Evolutionary conservation across 2,113 vertebrate genomes (phyloP).

Genomic region (Abramis brama): DNA sequence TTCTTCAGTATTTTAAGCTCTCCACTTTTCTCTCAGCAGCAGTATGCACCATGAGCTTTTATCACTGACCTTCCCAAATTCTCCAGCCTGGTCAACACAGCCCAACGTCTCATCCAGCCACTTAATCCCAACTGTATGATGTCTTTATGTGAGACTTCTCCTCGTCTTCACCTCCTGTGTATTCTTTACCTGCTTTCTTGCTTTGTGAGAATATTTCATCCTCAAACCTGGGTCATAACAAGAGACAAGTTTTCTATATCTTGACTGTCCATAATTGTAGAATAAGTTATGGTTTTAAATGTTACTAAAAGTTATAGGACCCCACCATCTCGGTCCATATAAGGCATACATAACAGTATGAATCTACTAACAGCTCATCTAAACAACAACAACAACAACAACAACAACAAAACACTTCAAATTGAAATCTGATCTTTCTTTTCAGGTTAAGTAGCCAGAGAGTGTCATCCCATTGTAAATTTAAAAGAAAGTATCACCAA

Average conservation of each 20-base stretch:
- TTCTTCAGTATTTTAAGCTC: slow-evolving; percentile 34
- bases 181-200: not conserved
- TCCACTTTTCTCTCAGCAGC: slow-evolving; percentile 50
- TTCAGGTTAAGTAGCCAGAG: not conserved
- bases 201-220: not conserved
- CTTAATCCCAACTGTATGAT: slow-evolving; percentile 66
- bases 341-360: no score
- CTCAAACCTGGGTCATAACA: not conserved
- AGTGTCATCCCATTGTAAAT: not conserved
- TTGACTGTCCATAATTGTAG: not conserved
- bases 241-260: not conserved
- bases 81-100: slow-evolving; percentile 54
- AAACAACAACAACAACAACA: no score
- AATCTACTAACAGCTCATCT: not conserved
- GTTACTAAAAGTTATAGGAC: not conserved
- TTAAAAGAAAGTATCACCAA: not conserved
- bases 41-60: slow-evolving; percentile 36
- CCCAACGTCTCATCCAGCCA: slow-evolving; percentile 58
- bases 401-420: not conserved
- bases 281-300: not conserved
- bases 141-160: slow-evolving; percentile 40
- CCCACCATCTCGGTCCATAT: not conserved
- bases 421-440: not conserved
- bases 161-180: not conserved
- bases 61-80: slow-evolving; percentile 47